A percentile compares a stretch with the other conserved stretches of the same genome.
Evolutionary conservation across 2,113 vertebrate genomes (phyloP).

Genomic region (Myocastor coypus): DNA sequence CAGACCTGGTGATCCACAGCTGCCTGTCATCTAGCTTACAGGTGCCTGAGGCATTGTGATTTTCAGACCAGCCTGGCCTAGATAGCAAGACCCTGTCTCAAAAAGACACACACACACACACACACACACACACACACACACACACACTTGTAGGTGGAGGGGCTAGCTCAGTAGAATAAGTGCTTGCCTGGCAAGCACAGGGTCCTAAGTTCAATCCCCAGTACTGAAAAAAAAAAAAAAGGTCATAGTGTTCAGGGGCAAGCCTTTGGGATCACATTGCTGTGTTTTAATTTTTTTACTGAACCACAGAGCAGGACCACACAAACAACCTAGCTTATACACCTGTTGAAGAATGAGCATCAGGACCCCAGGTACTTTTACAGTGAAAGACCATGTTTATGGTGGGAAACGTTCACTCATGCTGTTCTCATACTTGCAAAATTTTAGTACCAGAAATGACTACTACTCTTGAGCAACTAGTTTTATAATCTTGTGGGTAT

Average conservation of each 20-base stretch:
- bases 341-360: background rate
- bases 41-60: too few species aligned
- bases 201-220: too few species aligned
- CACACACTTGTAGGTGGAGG: too few species aligned
- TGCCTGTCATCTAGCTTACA: too few species aligned
- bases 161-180: too few species aligned
- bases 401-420: background rate
- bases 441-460: background rate
- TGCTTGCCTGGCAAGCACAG: too few species aligned
- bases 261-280: background rate
- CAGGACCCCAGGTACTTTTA: background rate
- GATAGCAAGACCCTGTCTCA: too few species aligned
- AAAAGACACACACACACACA: too few species aligned
- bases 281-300: background rate
- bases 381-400: background rate
- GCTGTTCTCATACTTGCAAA: background rate
- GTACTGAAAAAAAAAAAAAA: too few species aligned
- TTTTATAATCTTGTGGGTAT: slow-evolving; percentile 45
- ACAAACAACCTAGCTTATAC: background rate
- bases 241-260: background rate
- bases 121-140: too few species aligned
- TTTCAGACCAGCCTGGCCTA: too few species aligned
- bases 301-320: background rate
- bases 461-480: slow-evolving; percentile 18
- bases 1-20: too few species aligned